phyloP scores from a whole-genome alignment of 23 tunicate species.

The Halocynthia roretzi region DNA sequence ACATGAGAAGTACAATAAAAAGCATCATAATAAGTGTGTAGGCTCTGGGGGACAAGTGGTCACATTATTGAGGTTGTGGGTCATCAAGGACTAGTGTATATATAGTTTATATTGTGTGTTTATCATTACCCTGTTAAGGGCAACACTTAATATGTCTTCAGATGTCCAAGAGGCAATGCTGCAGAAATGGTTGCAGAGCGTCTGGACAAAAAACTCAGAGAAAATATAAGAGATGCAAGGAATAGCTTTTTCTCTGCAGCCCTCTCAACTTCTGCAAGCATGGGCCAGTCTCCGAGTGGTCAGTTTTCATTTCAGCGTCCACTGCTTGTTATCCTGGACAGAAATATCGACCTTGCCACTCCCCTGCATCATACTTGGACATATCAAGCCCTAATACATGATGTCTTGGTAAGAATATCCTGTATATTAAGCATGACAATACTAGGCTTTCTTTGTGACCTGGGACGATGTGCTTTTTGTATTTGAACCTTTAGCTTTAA shows the following conservation, averaged over 20 bases:
- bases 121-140: too few relatives aligned
- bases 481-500: too few relatives aligned
- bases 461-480: too few relatives aligned
- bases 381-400: conserved; percentile 78
- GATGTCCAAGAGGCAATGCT: conserved; percentile 86
- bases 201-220: conserved; percentile 71
- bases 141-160: neutral
- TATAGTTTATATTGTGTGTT: too few relatives aligned
- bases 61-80: too few relatives aligned
- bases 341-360: conserved; percentile 89
- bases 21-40: too few relatives aligned
- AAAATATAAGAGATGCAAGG: conserved; percentile 85
- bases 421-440: neutral
- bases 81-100: too few relatives aligned
- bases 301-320: conserved; percentile 84
- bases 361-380: conserved; percentile 98
- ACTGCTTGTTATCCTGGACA: conserved; percentile 61
- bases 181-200: conserved; percentile 97
- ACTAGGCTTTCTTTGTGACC: too few relatives aligned
- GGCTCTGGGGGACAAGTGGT: too few relatives aligned
- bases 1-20: too few relatives aligned
- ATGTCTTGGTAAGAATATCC: conserved; percentile 31
- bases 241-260: conserved; percentile 82
- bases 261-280: conserved; percentile 15
- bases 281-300: conserved; percentile 43